phyloP scores from a whole-genome alignment of 2,113 vertebrate species.

The Syngnathus typhle region DNA sequence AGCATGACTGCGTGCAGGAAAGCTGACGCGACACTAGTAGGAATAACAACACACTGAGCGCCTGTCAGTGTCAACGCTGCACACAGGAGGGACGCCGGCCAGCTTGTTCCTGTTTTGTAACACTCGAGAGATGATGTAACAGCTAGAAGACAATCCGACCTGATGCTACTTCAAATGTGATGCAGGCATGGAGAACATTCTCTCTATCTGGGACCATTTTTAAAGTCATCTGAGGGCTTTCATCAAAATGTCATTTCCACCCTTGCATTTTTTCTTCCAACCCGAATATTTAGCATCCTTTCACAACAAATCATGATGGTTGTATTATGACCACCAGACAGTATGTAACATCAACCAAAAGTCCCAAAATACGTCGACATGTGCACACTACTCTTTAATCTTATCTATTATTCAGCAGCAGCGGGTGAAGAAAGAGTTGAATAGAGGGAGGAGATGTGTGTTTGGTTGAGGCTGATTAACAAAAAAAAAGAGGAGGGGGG shows the following conservation, averaged over 20 bases:
- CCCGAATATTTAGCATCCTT: not conserved
- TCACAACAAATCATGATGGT: not conserved
- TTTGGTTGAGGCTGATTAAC: conserved; percentile 18
- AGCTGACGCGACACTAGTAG: conserved; percentile 23
- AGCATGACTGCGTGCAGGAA: conserved; percentile 26
- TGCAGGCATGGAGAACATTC: not conserved
- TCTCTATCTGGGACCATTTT: not conserved
- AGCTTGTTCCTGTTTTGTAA: conserved; percentile 10
- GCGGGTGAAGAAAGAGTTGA: conserved; percentile 53
- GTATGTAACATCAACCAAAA: not conserved
- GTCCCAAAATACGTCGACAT: not conserved
- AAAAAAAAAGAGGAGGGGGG: conserved; percentile 1
- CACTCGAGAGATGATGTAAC: conserved; percentile 27
- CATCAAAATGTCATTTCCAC: not conserved
- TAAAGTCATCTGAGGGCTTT: not conserved
- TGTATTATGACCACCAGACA: not conserved
- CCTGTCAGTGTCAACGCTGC: conserved; percentile 18
- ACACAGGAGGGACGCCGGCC: conserved; percentile 16
- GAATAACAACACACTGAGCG: conserved; percentile 23
- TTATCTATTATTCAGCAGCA: conserved; percentile 69
- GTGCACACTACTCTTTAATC: conserved; percentile 47
- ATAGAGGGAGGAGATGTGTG: conserved; percentile 25
- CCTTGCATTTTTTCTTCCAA: not conserved
- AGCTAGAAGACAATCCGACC: conserved; percentile 15
- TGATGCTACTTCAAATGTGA: conserved; percentile 7